These are phyloP conservation scores for Orgyia antiqua DNA, from an alignment of 2,888 invertebrate genomes.

Conservation along the genomic window DNA sequence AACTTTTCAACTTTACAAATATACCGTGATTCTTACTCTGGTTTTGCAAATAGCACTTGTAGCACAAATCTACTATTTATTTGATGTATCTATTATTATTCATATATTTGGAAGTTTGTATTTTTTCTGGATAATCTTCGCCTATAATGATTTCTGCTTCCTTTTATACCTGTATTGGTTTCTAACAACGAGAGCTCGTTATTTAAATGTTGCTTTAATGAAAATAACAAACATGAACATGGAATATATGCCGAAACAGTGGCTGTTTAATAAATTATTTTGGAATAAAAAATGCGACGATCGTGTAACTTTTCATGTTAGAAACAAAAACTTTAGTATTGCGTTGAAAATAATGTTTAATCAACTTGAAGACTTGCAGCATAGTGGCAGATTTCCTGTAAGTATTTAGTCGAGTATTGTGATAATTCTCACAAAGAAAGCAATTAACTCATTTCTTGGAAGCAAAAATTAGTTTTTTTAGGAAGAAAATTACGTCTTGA, in stretches of 20 bases:
- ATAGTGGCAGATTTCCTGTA: conserved; percentile 39
- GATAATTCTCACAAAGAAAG: neutral
- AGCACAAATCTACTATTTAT: conserved; percentile 26
- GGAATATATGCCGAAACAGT: conserved; percentile 40
- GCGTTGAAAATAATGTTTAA: conserved; percentile 39
- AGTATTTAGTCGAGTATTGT: conserved; percentile 21
- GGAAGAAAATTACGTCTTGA: too few species aligned
- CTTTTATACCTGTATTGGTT: conserved; percentile 28
- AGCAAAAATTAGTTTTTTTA: too few species aligned
- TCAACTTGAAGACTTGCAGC: conserved; percentile 30
- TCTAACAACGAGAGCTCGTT: conserved; percentile 39
- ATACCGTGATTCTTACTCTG: conserved; percentile 15
- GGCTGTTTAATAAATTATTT: conserved; percentile 35
- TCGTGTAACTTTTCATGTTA: conserved; percentile 35
- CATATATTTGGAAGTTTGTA: conserved; percentile 30
- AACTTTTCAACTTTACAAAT: conserved; percentile 19
- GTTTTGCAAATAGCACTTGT: conserved; percentile 23
- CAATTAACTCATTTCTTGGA: neutral
- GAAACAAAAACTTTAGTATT: conserved; percentile 27
- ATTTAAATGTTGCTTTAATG: conserved; percentile 49
- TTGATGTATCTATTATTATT: conserved; percentile 25
- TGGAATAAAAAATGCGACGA: conserved; percentile 44
- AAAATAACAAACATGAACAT: conserved; percentile 39
- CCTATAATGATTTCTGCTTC: conserved; percentile 39
- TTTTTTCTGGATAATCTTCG: conserved; percentile 34